Evolutionary conservation across 2,113 vertebrate species (phyloP).

Genomic region (Corvus cornix): DNA sequence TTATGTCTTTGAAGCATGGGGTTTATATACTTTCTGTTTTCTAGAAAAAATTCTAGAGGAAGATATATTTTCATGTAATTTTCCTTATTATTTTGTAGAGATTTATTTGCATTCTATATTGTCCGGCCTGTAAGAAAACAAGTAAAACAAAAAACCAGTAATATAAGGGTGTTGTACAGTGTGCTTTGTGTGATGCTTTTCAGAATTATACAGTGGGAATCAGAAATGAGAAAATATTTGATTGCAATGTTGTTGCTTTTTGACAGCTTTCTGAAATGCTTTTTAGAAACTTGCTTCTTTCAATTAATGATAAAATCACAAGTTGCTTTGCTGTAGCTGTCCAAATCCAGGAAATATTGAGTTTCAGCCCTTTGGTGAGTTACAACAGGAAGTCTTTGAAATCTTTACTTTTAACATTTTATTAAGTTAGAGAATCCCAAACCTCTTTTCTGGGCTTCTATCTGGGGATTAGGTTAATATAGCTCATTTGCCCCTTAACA

Average conservation of each 20-base stretch:
- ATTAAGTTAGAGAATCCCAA: not conserved
- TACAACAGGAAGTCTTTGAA: not conserved
- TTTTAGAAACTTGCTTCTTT: not conserved
- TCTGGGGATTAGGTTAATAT: not conserved
- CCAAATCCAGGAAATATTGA: not conserved
- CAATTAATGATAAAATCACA: not conserved
- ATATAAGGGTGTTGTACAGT: not conserved
- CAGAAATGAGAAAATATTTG: not conserved
- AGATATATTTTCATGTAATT: not conserved
- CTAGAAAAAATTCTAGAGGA: not conserved
- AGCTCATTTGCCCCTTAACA: not conserved
- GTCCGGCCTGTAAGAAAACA: not conserved
- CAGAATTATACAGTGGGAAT: constrained; percentile 18
- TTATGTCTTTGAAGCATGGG: not conserved
- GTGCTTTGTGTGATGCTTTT: not conserved
- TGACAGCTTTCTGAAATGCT: not conserved
- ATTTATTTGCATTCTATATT: not conserved
- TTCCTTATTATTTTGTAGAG: not conserved
- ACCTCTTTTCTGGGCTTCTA: not conserved
- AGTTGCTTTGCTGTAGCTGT: not conserved
- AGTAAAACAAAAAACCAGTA: not conserved
- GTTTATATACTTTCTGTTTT: not conserved
- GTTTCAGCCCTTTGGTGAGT: not conserved
- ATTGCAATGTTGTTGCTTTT: not conserved
- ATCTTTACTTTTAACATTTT: not conserved